Evolutionary conservation across 2,888 invertebrate species (phyloP), one percentile per base, ranked within the genome.

Genomic region (Osmoderma eremita): DNA sequence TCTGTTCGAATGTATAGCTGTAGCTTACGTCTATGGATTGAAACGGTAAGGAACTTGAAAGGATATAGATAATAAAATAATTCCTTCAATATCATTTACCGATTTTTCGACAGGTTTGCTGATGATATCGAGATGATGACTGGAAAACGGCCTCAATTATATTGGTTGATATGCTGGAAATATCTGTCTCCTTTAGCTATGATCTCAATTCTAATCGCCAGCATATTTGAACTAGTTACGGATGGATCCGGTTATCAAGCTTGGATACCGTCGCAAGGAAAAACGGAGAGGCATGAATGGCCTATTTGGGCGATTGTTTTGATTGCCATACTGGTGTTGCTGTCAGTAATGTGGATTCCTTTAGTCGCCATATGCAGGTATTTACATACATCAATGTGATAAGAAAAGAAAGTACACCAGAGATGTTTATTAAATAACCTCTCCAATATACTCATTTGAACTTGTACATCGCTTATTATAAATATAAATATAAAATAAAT

Each of bases 61-160:
- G 3, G 24, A 51, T 24, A 15, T n/a, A 22, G 6, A 36, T 1
- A 15, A 51, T 13, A 2, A 51, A 36, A 51, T n/a, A 1, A 22
- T 56, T 24, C 1, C 10, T 2, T 45, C n/a, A n/a, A n/a, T n/a
- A n/a, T n/a, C n/a, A n/a, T n/a, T n/a, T n/a, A n/a, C n/a, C n/a
- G n/a, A n/a, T 22, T 51, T 53, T 8, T 30, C 1, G n/a, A 17
- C 17, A 12, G 22, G 24, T 96, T 96, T 79, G 92, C 94, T 2
- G 94, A 96, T 78, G 97, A 97, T 81, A 95, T 97, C 70, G 94
- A 97, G 82, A 86, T 94, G 82, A 97, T 97, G 97, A 96, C 95
- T 0, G 96, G 97, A 1, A 89, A 88, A 51, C 87, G 94, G 20
- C 95, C 96, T 0, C 91, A 92, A 0, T 84, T 93, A 36, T 97